Evolutionary conservation across 1,140 invertebrate genomes (phyloP), one percentile per base, ranked within the genome.

Genomic region (Panulirus ornatus): DNA sequence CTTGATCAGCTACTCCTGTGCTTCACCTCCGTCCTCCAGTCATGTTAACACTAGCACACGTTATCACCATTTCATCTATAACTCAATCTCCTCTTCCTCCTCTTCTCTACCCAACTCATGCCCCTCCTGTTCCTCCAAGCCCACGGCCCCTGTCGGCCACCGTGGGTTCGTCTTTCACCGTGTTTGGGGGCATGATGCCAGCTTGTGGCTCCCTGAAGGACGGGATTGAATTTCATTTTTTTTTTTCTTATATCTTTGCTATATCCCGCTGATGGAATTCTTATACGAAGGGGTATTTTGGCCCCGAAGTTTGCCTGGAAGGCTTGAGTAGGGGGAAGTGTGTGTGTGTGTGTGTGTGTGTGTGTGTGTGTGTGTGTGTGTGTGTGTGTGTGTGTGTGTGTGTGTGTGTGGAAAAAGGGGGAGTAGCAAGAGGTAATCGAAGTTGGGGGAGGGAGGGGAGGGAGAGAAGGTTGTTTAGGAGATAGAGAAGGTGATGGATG

Each of bases 291-390:
- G n/a, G n/a, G n/a, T n/a, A n/a, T n/a, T n/a, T n/a, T n/a, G n/a
- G n/a, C n/a, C n/a, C n/a, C n/a, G n/a, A n/a, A n/a, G n/a, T n/a
- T n/a, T 27, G n/a, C 3, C 58, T 66, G 5, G 27, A 11, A 8
- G 58, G 44, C 44, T 5, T 47, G 5, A 47, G 14, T 11, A 47
- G 44, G 5, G 14, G 44, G 5, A 6, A 5, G 51, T 54, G 51
- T 54, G 51, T 54, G 51, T 54, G 51, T 54, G 51, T 54, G 5
- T 54, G 51, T 5, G 5, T 54, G 5, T 54, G 51, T 54, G 51
- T 58, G 51, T 58, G 51, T 58, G 51, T 58, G 51, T 58, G 51
- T 58, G 51, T 22, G 51, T 58, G 51, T 58, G 51, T 58, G 51
- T 22, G 51, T 58, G 51, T 58, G 51, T 58, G 51, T 58, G 51